Evolutionary conservation across 2,888 invertebrate genomes (phyloP), one percentile per base, ranked within the genome.

Genomic region (Patella caerulea): DNA sequence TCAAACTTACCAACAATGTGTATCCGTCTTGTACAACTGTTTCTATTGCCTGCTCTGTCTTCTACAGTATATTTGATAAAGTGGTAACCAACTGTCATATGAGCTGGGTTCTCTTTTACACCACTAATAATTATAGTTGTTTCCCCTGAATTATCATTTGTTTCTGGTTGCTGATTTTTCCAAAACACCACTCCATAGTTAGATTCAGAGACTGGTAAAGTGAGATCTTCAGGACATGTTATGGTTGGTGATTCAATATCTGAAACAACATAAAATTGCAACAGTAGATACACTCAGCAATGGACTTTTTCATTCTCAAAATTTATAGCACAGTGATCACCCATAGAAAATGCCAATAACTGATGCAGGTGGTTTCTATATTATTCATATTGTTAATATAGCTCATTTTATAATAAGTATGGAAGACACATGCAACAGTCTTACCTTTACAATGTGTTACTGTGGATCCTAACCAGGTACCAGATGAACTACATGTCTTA

Each of bases 1-100:
- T 45, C 45, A 45, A 53, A 72, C 82, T 72, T 78, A 84, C 85
- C 81, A 54, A 82, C 73, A 29, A 85, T 82, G 17, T 78, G 77
- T 45, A 84, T 81, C 11, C 54, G 75, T 53, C 80, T 77, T 0
- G 76, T 74, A 72, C 86, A 86, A 29, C 69, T 71, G 9, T 81
- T 84, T 15, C 73, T 74, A 76, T 85, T 84, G 12, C 85, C 86
- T 11, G 82, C 76, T 12, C 45, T 71, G 73, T 86, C 86, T n/a
- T 73, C 71, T n/a, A 81, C 85, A 19, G 77, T 71, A 71, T 84
- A 86, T 29, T 79, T 79, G 34, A 86, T 76, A 76, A 78, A 75
- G 29, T 86, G 83, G 72, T 75, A 73, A 17, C 86, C 86, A 53
- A 81, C 73, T 11, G 77, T 71, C 55, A 86, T 75, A 19, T 71